Percentiles rank a stretch among this genome's conserved stretches.
Evolutionary conservation across 2,797 vertebrate species (phyloP).

Genomic region (Sphaeramia orbicularis): DNA sequence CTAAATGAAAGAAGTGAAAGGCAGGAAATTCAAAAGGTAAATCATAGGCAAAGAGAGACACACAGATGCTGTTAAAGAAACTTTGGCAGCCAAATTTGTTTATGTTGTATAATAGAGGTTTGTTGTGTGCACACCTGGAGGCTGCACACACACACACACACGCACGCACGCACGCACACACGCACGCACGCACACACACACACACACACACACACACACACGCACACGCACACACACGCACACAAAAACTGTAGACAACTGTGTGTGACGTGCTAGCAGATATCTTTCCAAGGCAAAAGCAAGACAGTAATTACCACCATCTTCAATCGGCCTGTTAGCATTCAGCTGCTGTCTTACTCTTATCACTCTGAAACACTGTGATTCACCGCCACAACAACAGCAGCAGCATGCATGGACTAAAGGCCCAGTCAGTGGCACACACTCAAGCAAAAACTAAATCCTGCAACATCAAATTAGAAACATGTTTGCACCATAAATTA

Average conservation of each 20-base stretch:
- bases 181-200: no score
- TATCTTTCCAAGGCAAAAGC: constrained; percentile 37
- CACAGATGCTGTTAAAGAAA: no score
- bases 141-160: constrained; percentile 7
- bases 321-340: constrained; percentile 54
- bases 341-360: constrained; percentile 49
- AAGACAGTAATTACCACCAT: constrained; percentile 60
- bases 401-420: not conserved
- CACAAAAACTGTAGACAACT: constrained; percentile 2
- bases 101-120: no score
- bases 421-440: no score
- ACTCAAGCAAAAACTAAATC: constrained; percentile 25
- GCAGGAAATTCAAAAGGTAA: no score
- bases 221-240: no score
- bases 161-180: no score
- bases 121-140: no score
- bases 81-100: no score
- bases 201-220: no score
- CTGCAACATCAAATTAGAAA: constrained; percentile 17
- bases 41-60: no score
- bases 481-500: constrained; percentile 7
- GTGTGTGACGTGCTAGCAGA: constrained; percentile 39
- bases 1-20: no score
- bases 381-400: constrained; percentile 33
- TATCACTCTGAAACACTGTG: constrained; percentile 63